Percentiles rank a stretch among this genome's conserved stretches.
These are phyloP conservation scores for Poecilia gillii DNA, from an alignment of 2,797 vertebrate species.

Conservation along the genomic window DNA sequence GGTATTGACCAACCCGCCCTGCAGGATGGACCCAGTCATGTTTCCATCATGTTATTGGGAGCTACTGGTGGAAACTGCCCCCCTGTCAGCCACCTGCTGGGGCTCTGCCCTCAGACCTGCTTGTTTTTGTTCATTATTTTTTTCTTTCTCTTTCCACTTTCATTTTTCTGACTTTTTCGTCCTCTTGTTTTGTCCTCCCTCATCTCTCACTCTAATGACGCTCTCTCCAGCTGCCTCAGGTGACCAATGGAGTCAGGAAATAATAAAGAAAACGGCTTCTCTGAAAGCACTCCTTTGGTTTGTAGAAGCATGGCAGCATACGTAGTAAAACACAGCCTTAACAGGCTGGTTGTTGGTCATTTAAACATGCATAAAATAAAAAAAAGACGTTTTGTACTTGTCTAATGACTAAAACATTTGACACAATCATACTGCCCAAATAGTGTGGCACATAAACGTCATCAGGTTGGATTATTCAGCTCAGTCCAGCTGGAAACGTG, in stretches of 20 bases:
- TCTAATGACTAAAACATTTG: background rate
- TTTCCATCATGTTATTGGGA: conserved; percentile 57
- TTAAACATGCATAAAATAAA: background rate
- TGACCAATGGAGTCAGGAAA: conserved; percentile 29
- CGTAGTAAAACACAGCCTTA: background rate
- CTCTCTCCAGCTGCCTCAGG: conserved; percentile 16
- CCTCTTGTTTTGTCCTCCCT: conserved; percentile 1
- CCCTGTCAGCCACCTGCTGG: conserved; percentile 65
- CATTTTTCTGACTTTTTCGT: conserved; percentile 14
- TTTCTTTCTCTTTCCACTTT: conserved; percentile 3
- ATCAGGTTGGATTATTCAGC: background rate
- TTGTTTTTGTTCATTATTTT: conserved; percentile 24
- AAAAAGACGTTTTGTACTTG: background rate
- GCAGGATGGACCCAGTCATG: conserved; percentile 32
- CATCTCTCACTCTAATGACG: conserved; percentile 20
- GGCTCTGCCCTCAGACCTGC: conserved; percentile 31
- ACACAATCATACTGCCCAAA: background rate
- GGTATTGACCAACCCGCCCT: conserved; percentile 24
- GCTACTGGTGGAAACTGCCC: conserved; percentile 42
- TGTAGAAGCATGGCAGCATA: background rate
- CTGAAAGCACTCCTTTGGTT: background rate
- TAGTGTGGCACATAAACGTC: background rate
- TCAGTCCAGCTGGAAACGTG: background rate
- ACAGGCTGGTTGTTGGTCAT: background rate
- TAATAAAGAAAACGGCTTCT: conserved; percentile 3